These are phyloP conservation scores for Chrysaora quinquecirrha DNA, from an alignment of 30 jellyfish, hydroid and myxozoan species.

Conservation along the genomic window DNA sequence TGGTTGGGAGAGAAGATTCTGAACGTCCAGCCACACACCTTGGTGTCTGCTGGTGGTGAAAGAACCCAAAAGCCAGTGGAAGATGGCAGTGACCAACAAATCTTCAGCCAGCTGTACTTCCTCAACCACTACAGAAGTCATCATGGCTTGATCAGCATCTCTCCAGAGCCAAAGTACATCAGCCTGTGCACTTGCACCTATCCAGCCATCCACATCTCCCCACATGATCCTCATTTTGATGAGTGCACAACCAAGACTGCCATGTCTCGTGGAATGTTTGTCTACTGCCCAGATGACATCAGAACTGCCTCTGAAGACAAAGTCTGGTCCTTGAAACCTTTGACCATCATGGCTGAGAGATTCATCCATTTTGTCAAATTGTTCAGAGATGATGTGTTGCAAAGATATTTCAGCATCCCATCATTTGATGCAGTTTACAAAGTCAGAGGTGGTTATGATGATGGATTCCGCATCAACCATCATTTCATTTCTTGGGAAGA, in stretches of 20 bases:
- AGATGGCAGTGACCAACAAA: conserved; percentile 70
- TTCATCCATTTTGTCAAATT: conserved; percentile 52
- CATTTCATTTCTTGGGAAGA: conserved; percentile 65
- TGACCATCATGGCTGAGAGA: conserved; percentile 62
- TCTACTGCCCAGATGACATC: conserved; percentile 66
- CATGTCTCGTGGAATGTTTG: conserved; percentile 66
- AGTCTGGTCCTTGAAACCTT: conserved; percentile 61
- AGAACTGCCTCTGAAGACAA: conserved; percentile 56
- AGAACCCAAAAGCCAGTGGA: conserved; percentile 43
- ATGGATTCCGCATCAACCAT: conserved; percentile 55
- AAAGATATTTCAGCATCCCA: conserved; percentile 62
- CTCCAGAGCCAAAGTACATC: conserved; percentile 64
- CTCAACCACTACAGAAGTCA: conserved; percentile 60
- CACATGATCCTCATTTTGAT: conserved; percentile 60
- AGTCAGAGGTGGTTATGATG: conserved; percentile 69
- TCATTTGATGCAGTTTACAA: conserved; percentile 45
- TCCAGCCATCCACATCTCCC: conserved; percentile 60
- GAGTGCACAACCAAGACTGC: conserved; percentile 61
- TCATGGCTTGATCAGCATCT: conserved; percentile 60
- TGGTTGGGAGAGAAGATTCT: conserved; percentile 35
- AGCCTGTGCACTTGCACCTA: conserved; percentile 57
- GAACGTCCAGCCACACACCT: conserved; percentile 38
- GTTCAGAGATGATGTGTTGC: conserved; percentile 62
- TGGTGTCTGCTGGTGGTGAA: conserved; percentile 48
- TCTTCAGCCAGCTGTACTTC: conserved; percentile 66